Percentiles rank a stretch among this genome's conserved stretches.
phyloP scores from a whole-genome alignment of 2,113 vertebrate genomes.

The Sphyrna mokarran region DNA sequence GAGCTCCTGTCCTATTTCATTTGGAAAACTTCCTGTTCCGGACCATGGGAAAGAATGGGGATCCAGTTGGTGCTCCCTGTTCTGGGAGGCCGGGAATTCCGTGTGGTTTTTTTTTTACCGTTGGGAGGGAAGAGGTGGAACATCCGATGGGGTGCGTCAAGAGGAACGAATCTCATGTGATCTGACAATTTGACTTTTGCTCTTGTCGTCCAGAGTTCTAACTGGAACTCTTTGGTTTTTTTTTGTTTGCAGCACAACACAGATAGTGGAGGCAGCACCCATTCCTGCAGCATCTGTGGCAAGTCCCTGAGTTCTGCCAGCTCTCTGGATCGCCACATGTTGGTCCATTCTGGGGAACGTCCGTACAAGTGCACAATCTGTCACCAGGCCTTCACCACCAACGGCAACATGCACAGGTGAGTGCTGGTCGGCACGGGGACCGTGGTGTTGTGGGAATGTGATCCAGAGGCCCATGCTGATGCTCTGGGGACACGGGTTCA shows the following conservation, averaged over 20 bases:
- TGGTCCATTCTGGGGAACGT: constrained; percentile 95
- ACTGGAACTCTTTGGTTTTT: too few relatives aligned
- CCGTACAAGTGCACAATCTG: constrained; percentile 89
- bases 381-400: constrained; percentile 96
- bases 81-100: not conserved
- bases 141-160: not conserved
- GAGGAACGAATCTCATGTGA: not conserved
- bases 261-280: constrained; percentile 81
- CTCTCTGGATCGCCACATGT: constrained; percentile 94
- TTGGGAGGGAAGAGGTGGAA: not conserved
- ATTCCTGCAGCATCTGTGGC: constrained; percentile 97
- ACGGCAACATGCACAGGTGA: constrained; percentile 98
- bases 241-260: constrained; percentile 75
- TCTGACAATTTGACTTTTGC: not conserved
- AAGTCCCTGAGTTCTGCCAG: constrained; percentile 95
- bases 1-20: not conserved
- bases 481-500: not conserved
- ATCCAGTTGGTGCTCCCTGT: not conserved
- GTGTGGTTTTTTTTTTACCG: not conserved
- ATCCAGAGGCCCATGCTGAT: not conserved
- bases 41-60: not conserved
- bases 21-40: not conserved
- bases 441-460: not conserved
- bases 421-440: constrained; percentile 39
- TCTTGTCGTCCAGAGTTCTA: not conserved